Evolutionary conservation across 2,797 vertebrate species (phyloP), one percentile per base, ranked within the genome.

Genomic region (Poliocrania exsul): DNA sequence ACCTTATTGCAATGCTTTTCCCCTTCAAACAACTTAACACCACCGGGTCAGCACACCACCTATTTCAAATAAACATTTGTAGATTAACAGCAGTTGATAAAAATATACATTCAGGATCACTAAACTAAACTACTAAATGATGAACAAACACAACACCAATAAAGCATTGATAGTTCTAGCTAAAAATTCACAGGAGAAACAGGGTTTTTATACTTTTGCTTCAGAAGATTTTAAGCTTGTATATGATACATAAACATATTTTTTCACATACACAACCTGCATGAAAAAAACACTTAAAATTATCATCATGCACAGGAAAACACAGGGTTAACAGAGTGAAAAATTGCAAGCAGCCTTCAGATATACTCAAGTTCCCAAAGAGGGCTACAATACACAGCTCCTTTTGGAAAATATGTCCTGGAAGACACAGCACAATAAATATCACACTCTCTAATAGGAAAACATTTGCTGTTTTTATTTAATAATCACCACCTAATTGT

Each of bases 1-100:
- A 99, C 99, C 98, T 99, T 97, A 99, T 51, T 84, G 98, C 86
- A 72, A 97, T 95, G 81, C 93, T 96, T 97, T 99, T 98, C 90
- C 98, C 98, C 94, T 98, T 98, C 81, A 99, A 97, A 89, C 95
- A 97, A 95, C 98, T 98, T 90, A 98, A 97, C 84, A 99, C 96
- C 86, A 97, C 95, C 15, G 98, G 96, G 90, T 98, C 98, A 88
- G 98, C 96, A 97, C 99, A 99, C 99, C 99, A 99, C 95, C 99
- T 99, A 42, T 49, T 96, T 31, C 56, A 92, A 88, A 94, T 10
- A 93, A 73, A 74, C 35, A 61, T 65, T 81, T 69, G 23, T 24
- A 93, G 53, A 61, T 62, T 62, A 8, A 58, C 15, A 69, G 5
- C 23, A 58, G 60, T 49, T 75, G 16, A 46, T 21, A 57, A 51